Base-by-base conservation (phyloP, 2,113 vertebrate species). In the Bagarius yarrelli region DNA sequence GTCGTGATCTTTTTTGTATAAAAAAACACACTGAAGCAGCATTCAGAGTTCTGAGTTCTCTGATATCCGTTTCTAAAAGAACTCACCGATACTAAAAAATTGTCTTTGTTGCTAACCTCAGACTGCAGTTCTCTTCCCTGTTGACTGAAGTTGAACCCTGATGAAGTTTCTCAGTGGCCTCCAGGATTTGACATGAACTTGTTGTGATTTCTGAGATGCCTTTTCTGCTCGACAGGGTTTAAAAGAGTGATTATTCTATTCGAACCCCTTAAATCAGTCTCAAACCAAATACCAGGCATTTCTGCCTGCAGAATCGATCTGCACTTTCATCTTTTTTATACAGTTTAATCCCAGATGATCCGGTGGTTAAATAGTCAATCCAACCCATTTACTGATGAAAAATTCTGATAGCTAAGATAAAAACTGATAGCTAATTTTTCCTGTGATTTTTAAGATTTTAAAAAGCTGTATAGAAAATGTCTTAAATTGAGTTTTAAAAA, bases 41-140 rank as follows among this genome's bases (percentile, higher is more conserved):
- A 23, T 9, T 67, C 34, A 44, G 23, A 50, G 16, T n/a, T n/a
- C n/a, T n/a, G n/a, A n/a, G n/a, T 16, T 50, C 6, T 44, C 8
- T 71, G 44, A 50, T 15, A n/a, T 70, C 40, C 25, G 66, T 25
- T 70, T 70, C n/a, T 27, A n/a, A 71, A 71, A 71, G 14, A 71
- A 27, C 27, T 71, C 64, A 67, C 12, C 0, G 36, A 67, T 21
- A n/a, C n/a, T 1, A 34, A 67, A 2, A 1, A 40, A n/a, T 40
- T 23, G 23, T 67, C 19, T 44, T 69, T 47, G 66, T 21, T 23
- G 23, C 36, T 44, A 25, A 23, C 36, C 23, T 70, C 40, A 25
- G 66, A 70, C 47, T 70, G n/a, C n/a, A n/a, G n/a, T n/a, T 40
- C 40, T 25, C 23, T 47, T 70, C 23, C 9, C 15, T 21, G 36